Evolutionary conservation across 2,113 vertebrate species (phyloP).

Genomic region (Clupea harengus): DNA sequence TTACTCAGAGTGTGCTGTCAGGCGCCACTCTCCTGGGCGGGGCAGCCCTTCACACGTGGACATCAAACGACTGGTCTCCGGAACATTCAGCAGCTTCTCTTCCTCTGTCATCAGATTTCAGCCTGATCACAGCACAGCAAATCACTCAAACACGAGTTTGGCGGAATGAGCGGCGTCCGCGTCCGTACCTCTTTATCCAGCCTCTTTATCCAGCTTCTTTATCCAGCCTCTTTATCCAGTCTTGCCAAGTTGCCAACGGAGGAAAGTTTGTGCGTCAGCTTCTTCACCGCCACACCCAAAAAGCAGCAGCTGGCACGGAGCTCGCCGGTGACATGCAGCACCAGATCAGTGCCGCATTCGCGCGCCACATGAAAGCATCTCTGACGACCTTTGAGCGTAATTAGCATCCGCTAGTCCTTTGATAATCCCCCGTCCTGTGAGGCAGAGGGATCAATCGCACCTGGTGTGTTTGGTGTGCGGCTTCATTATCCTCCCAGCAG

Average conservation of each 20-base stretch:
- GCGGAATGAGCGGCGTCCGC: no score
- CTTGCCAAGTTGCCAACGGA: not conserved
- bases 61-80: no score
- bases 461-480: not conserved
- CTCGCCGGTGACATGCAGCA: not conserved
- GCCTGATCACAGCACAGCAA: no score
- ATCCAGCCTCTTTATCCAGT: no score
- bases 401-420: slow-evolving; percentile 71
- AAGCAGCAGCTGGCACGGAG: not conserved
- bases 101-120: no score
- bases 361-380: slow-evolving; percentile 55
- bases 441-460: slow-evolving; percentile 61
- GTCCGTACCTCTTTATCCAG: no score
- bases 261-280: not conserved
- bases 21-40: no score
- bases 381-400: slow-evolving; percentile 63
- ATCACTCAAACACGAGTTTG: no score
- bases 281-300: not conserved
- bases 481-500: not conserved
- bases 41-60: no score
- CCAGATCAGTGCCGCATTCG: slow-evolving; percentile 43
- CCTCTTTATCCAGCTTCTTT: no score
- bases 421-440: slow-evolving; percentile 65
- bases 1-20: not conserved
- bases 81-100: no score